phyloP scores from a whole-genome alignment of 2,797 vertebrate species.

The Sebastes aleutianus region DNA sequence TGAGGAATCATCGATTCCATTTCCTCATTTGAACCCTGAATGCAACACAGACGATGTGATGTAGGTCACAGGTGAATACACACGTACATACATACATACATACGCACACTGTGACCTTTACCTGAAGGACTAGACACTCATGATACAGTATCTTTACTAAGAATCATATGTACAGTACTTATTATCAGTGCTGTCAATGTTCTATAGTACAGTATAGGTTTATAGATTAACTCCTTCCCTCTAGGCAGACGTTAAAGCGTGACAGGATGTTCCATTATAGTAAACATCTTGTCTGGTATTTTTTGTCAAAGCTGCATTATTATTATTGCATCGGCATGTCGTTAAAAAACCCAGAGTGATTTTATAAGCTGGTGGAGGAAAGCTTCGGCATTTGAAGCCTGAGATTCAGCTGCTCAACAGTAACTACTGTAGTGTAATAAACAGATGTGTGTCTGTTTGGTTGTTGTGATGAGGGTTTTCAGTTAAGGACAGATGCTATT shows the following conservation, averaged over 20 bases:
- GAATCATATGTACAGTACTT: neutral
- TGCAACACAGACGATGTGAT: neutral
- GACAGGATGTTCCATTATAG: neutral
- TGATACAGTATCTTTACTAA: neutral
- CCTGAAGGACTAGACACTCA: neutral
- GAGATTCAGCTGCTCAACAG: neutral
- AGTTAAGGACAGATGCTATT: too few species aligned
- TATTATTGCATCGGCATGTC: neutral
- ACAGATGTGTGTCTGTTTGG: neutral
- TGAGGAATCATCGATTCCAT: conserved; percentile 76
- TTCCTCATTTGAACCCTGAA: conserved; percentile 72
- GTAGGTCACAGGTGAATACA: conserved; percentile 8
- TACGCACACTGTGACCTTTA: neutral
- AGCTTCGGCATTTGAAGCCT: neutral
- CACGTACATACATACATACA: neutral
- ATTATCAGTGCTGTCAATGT: neutral
- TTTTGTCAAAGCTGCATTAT: neutral
- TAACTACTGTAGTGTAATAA: neutral
- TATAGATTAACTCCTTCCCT: neutral
- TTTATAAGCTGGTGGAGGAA: neutral
- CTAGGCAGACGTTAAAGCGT: neutral
- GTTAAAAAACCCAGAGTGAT: neutral
- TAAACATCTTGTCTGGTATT: neutral
- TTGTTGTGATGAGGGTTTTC: neutral
- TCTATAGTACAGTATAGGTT: neutral